A percentile compares a stretch with the other conserved stretches of the same genome.
phyloP scores from a whole-genome alignment of 2,797 vertebrate species.

The Parauchenoglanis punctatus region DNA sequence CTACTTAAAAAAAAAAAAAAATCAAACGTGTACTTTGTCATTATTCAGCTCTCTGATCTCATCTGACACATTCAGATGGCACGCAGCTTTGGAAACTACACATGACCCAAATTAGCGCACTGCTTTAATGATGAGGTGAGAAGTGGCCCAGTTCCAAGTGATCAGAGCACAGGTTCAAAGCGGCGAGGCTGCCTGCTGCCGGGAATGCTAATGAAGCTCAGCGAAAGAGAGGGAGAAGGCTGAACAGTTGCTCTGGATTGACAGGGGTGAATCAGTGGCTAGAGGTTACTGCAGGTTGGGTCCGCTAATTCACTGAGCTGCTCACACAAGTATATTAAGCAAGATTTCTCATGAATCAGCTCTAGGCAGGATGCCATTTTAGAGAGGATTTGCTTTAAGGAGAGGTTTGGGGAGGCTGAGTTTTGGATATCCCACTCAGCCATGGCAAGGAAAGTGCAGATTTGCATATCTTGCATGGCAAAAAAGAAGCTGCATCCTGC shows the following conservation, averaged over 20 bases:
- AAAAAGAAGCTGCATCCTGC: conserved; percentile 70
- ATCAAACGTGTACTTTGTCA: conserved; percentile 32
- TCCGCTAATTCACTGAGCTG: conserved; percentile 53
- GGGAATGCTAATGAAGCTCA: conserved; percentile 76
- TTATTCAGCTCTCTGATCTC: conserved; percentile 57
- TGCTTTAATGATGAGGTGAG: conserved; percentile 79
- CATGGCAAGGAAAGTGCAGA: conserved; percentile 59
- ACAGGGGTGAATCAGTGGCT: conserved; percentile 73
- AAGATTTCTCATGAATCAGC: conserved; percentile 61
- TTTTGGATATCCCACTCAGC: conserved; percentile 59
- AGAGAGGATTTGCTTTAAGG: conserved; percentile 55
- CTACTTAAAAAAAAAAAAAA: conserved; percentile 16
- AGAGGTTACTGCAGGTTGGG: conserved; percentile 72
- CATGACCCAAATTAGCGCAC: conserved; percentile 71
- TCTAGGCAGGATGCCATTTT: conserved; percentile 44
- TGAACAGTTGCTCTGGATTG: conserved; percentile 67
- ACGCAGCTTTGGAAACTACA: conserved; percentile 62
- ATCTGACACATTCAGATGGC: conserved; percentile 60
- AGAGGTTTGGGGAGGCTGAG: conserved; percentile 37
- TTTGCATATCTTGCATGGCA: conserved; percentile 53
- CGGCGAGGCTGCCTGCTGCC: conserved; percentile 66
- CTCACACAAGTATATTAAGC: conserved; percentile 61
- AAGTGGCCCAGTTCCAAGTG: conserved; percentile 74
- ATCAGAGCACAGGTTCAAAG: conserved; percentile 81
- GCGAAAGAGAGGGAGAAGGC: conserved; percentile 38